Conservation (phyloP, 2,797 vertebrate species). For the Rhinogobio ventralis region DNA sequence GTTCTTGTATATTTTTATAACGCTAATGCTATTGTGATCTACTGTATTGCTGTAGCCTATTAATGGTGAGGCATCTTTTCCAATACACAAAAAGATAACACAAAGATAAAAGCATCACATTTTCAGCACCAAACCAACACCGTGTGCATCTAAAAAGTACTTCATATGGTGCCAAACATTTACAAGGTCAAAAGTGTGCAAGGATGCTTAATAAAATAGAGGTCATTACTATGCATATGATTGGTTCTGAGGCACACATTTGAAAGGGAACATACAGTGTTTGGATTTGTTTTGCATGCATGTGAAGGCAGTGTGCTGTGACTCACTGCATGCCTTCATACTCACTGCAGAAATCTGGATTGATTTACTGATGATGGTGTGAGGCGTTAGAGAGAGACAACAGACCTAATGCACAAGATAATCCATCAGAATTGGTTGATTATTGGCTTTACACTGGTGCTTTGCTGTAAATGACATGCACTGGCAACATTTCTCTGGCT, state of each 20-base stretch:
- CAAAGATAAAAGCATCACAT: neutral
- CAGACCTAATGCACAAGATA: neutral
- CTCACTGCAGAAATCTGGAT: conserved; percentile 36
- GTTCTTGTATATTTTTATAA: conserved; percentile 3
- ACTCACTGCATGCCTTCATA: conserved; percentile 52
- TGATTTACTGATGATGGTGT: conserved; percentile 36
- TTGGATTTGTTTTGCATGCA: neutral
- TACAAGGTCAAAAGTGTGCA: conserved; percentile 29
- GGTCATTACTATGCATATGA: neutral
- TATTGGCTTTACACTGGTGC: neutral
- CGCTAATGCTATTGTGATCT: conserved; percentile 4
- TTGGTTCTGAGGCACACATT: neutral
- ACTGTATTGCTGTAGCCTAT: neutral
- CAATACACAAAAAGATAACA: neutral
- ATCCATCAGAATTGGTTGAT: neutral
- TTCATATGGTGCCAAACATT: neutral
- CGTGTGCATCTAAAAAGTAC: neutral
- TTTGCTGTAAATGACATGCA: neutral
- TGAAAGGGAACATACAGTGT: neutral
- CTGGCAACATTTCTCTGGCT: neutral
- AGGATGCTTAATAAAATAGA: neutral
- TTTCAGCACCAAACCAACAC: neutral
- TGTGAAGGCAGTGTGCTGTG: conserved; percentile 14
- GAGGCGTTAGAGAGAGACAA: neutral
- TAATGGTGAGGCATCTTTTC: conserved; percentile 7